A percentile compares a stretch with the other conserved stretches of the same genome.
Evolutionary conservation across 2,888 invertebrate species (phyloP).

Genomic region (Maniola hyperantus): DNA sequence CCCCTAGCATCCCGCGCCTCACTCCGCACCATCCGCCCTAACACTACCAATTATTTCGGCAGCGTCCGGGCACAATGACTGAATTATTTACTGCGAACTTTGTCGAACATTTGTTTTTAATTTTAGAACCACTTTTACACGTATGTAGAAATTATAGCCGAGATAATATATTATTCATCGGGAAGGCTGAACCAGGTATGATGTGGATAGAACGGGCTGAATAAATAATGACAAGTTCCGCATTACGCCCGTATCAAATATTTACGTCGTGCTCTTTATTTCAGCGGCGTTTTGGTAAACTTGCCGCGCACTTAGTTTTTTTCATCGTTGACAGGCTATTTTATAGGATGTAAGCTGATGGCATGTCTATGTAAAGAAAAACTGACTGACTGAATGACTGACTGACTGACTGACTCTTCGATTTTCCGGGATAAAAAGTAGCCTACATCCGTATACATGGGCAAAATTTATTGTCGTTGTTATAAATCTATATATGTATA

Average conservation of each 20-base stretch:
- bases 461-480: no score
- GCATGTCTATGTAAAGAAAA: no score
- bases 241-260: constrained; percentile 47
- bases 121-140: constrained; percentile 56
- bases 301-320: constrained; percentile 28
- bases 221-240: constrained; percentile 53
- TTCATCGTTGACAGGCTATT: neutral
- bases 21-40: constrained; percentile 38
- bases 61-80: constrained; percentile 50
- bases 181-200: constrained; percentile 49
- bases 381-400: no score
- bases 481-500: no score
- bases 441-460: no score
- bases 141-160: constrained; percentile 51
- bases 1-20: constrained; percentile 13
- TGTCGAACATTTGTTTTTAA: constrained; percentile 69
- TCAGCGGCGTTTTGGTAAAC: constrained; percentile 40
- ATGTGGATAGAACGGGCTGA: constrained; percentile 48
- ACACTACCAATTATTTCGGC: constrained; percentile 51
- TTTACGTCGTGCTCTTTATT: constrained; percentile 43
- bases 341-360: no score
- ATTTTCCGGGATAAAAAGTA: no score
- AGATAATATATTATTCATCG: constrained; percentile 54
- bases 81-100: constrained; percentile 68
- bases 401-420: no score